These are phyloP conservation scores for Eristalinus aeneus DNA, from an alignment of 2,888 invertebrate species.

Conservation along the genomic window DNA sequence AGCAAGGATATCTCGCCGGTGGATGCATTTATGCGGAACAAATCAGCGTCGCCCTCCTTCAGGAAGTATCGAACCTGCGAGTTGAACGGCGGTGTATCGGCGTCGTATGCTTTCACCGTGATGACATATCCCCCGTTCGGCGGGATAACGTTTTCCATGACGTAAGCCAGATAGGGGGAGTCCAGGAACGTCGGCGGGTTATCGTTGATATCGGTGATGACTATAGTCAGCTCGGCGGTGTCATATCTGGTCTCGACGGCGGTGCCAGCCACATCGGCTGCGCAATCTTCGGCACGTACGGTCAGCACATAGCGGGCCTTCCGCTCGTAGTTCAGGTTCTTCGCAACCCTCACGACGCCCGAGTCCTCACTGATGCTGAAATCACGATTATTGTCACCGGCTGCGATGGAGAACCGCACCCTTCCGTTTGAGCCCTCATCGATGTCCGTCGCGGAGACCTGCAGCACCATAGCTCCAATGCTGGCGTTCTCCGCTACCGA, in stretches of 20 bases:
- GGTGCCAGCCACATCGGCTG: conserved; percentile 84
- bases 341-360: conserved; percentile 94
- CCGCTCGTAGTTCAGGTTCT: conserved; percentile 96
- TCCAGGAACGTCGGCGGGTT: conserved; percentile 95
- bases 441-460: conserved; percentile 94
- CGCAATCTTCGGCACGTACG: conserved; percentile 94
- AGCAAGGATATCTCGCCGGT: conserved; percentile 94
- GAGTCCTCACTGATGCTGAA: conserved; percentile 96
- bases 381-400: conserved; percentile 94
- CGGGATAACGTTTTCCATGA: conserved; percentile 95
- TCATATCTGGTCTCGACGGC: conserved; percentile 83
- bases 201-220: conserved; percentile 95
- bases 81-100: conserved; percentile 94
- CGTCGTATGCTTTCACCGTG: conserved; percentile 93
- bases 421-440: conserved; percentile 95
- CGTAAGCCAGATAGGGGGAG: conserved; percentile 96
- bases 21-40: conserved; percentile 95
- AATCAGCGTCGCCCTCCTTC: conserved; percentile 94
- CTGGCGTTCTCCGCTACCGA: conserved; percentile 96
- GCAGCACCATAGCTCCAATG: conserved; percentile 93
- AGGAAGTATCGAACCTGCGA: conserved; percentile 95
- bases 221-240: conserved; percentile 90
- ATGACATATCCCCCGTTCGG: conserved; percentile 90
- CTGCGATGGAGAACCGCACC: conserved; percentile 93
- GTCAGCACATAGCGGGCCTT: conserved; percentile 91